These are phyloP conservation scores for Menura novaehollandiae DNA, from an alignment of 2,113 vertebrate genomes.

Conservation along the genomic window DNA sequence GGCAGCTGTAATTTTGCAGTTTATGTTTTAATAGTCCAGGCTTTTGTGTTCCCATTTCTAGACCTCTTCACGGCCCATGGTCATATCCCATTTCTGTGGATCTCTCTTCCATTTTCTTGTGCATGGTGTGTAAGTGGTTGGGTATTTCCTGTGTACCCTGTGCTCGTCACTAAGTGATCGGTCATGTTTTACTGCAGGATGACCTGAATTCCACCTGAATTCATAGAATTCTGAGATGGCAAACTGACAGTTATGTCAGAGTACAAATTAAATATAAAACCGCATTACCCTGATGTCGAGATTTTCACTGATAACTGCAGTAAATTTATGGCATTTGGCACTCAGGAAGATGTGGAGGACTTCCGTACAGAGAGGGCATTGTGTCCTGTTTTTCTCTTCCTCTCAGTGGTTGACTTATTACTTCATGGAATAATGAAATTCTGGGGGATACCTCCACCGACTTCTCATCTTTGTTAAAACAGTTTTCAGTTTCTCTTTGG, in stretches of 20 bases:
- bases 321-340: neutral
- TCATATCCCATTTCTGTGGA: neutral
- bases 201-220: neutral
- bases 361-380: neutral
- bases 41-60: neutral
- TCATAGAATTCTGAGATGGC: neutral
- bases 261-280: neutral
- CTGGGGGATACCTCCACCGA: neutral
- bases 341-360: neutral
- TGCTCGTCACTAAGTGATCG: neutral
- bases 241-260: neutral
- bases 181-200: neutral
- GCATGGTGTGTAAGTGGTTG: neutral
- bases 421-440: neutral
- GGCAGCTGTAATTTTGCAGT: neutral
- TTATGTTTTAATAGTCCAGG: neutral
- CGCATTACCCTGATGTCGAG: neutral
- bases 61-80: neutral
- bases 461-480: neutral
- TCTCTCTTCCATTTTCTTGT: neutral
- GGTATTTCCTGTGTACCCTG: neutral
- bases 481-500: neutral
- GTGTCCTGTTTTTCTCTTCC: neutral
- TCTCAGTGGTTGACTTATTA: neutral
- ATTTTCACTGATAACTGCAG: neutral